A percentile compares a stretch with the other conserved stretches of the same genome.
phyloP scores from a whole-genome alignment of 2,797 vertebrate genomes.

The Acrossocheilus fasciatus region DNA sequence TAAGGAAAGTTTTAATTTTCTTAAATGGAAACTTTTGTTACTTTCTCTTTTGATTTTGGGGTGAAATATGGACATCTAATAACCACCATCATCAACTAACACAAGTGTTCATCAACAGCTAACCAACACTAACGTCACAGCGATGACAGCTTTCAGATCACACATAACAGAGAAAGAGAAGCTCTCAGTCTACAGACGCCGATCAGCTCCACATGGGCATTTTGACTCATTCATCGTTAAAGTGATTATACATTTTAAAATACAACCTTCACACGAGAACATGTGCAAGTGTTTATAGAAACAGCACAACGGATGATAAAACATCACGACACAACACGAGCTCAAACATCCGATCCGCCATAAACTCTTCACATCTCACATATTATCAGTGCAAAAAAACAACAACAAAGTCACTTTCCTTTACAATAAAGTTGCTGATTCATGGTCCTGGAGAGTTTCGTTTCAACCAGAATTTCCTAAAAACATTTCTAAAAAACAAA shows the following conservation, averaged over 20 bases:
- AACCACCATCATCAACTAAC: not conserved
- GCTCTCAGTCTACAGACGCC: not conserved
- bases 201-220: slow-evolving; percentile 74
- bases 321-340: not conserved
- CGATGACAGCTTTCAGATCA: not conserved
- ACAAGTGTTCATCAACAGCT: not conserved
- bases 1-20: not conserved
- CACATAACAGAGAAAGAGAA: not conserved
- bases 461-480: not conserved
- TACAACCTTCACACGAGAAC: not conserved
- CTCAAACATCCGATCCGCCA: not conserved
- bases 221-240: slow-evolving; percentile 79
- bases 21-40: not conserved
- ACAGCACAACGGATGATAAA: not conserved
- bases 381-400: no score
- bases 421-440: not conserved
- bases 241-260: slow-evolving; percentile 6
- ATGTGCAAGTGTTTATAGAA: not conserved
- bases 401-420: not conserved
- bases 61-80: not conserved
- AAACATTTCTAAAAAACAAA: not conserved
- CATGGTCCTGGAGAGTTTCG: not conserved
- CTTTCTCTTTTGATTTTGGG: not conserved
- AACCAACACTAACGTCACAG: not conserved
- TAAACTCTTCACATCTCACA: not conserved